Base-by-base conservation (phyloP, 2,888 invertebrate species). In the Argynnis bischoffii region DNA sequence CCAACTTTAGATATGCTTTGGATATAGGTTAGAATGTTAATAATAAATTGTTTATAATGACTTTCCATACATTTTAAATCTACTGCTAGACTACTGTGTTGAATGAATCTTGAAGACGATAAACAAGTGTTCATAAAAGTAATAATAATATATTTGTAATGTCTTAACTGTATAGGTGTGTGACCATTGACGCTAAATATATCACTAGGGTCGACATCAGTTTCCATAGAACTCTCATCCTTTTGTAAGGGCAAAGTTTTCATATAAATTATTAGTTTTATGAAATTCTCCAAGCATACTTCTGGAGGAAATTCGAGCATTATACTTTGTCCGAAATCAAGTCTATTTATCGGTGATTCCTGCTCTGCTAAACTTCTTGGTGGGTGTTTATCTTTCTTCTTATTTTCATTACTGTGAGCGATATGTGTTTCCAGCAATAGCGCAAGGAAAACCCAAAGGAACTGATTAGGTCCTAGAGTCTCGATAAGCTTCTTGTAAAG, bases 61-160 rank as follows among this genome's bases (percentile, higher is more conserved):
- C 86, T 80, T 79, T 95, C 95, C 83, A 96, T 92, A 0, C 81
- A 75, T 35, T 89, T 81, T 0, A 91, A 80, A 13, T 93, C 84
- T 1, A 85, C 81, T 0, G 95, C 86, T 64, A 90, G 83, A 0
- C 94, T 94, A 15, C 94, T 94, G 82, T 95, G 94, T 56, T 94
- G 94, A 1, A 97, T 94, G 76, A 97, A 96, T 69, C 95, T 93
- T 0, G 94, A 88, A 0, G 95, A 95, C 1, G 96, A 94, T 63
- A 97, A 89, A 51, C 97, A 92, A 18, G 93, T 94, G 11, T 95
- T 94, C 61, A 97, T 93, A 75, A 97, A 96, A 35, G 95, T 95
- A 18, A 98, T 90, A 31, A 96, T 90, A 0, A 95, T 94, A 79
- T 97, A 98, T 86, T 97, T 98, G 83, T 96, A 98, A 83, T 98